A percentile compares a stretch with the other conserved stretches of the same genome.
Conservation (phyloP, 2,113 vertebrate species). For the Baryphthengus martii region DNA sequence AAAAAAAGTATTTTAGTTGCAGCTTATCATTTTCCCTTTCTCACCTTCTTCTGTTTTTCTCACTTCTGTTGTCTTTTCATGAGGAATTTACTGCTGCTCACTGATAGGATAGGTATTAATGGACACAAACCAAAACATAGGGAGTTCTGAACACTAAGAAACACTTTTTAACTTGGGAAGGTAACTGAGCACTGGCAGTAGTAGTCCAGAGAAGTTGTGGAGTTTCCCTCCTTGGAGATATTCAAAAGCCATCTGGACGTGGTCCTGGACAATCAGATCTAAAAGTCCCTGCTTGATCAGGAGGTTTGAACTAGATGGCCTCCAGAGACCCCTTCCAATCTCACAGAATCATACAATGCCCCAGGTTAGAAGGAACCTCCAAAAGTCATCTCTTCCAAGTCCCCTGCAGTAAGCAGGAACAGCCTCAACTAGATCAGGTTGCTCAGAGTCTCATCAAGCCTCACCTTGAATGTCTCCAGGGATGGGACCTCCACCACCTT, state of each 20-base stretch:
- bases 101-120: not conserved
- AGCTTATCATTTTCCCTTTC: not conserved
- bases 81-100: not conserved
- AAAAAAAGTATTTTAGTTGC: not conserved
- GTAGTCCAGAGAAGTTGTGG: not conserved
- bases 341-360: too few species aligned
- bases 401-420: too few species aligned
- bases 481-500: too few species aligned
- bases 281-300: not conserved
- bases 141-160: not conserved
- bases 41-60: not conserved
- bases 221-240: not conserved
- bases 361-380: too few species aligned
- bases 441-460: too few species aligned
- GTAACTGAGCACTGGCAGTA: not conserved
- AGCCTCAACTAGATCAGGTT: too few species aligned
- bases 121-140: not conserved
- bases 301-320: fast-evolving
- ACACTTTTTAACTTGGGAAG: not conserved
- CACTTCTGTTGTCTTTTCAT: not conserved
- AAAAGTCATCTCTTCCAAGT: too few species aligned
- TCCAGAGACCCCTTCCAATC: not conserved
- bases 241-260: not conserved
- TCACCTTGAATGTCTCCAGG: too few species aligned
- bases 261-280: not conserved